phyloP scores from a whole-genome alignment of 2,888 invertebrate species.

The Acanthopleura granulata region DNA sequence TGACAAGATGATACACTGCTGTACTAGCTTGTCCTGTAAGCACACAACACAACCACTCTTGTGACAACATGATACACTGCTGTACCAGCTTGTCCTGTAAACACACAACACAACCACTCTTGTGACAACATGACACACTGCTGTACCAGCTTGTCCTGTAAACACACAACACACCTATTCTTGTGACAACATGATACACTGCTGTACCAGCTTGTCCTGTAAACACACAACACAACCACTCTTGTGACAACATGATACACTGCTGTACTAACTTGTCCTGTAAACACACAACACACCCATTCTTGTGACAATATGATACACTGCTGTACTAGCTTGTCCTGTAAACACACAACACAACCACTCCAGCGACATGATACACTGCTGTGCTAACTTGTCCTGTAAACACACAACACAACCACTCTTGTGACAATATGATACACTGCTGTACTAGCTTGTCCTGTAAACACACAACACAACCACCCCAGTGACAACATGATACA shows the following conservation, averaged over 20 bases:
- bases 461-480: conserved; percentile 47
- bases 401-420: conserved; percentile 68
- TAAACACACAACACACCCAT: conserved; percentile 68
- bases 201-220: conserved; percentile 57
- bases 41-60: too few relatives aligned
- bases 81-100: too few relatives aligned
- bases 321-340: conserved; percentile 58
- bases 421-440: conserved; percentile 67
- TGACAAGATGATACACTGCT: conserved; percentile 67
- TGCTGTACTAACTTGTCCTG: conserved; percentile 58
- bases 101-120: conserved; percentile 68
- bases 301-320: conserved; percentile 67
- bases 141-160: conserved; percentile 56
- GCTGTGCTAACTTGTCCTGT: conserved; percentile 57
- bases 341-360: conserved; percentile 68
- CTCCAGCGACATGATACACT: conserved; percentile 66
- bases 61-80: too few relatives aligned
- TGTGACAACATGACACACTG: conserved; percentile 68
- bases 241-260: conserved; percentile 67
- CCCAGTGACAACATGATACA: conserved; percentile 67
- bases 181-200: conserved; percentile 68
- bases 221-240: conserved; percentile 68
- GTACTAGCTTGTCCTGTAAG: conserved; percentile 52
- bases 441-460: conserved; percentile 57
- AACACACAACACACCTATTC: conserved; percentile 68